Percentiles rank a stretch among this genome's conserved stretches.
Evolutionary conservation across 1,140 invertebrate genomes (phyloP).

Genomic region (Gonatopus flavifemur): DNA sequence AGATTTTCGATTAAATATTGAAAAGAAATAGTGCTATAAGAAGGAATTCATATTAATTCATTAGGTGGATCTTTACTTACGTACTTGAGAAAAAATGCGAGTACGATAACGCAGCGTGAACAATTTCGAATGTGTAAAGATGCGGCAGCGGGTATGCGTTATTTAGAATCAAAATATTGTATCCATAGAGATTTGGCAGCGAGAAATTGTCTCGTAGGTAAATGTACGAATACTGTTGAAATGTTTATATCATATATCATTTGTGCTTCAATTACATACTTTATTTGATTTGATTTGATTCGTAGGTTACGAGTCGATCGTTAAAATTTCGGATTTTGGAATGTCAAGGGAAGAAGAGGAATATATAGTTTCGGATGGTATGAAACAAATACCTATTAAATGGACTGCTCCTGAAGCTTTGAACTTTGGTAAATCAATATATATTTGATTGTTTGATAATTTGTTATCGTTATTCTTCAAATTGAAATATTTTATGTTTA

Average conservation of each 20-base stretch:
- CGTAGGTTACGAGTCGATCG: slow-evolving; percentile 77
- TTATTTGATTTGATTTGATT: slow-evolving; percentile 19
- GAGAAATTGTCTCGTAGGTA: slow-evolving; percentile 89
- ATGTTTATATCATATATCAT: not conserved
- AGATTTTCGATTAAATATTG: too few species aligned
- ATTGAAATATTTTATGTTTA: slow-evolving; percentile 17
- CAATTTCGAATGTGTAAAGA: slow-evolving; percentile 90
- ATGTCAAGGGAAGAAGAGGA: slow-evolving; percentile 98
- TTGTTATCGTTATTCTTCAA: slow-evolving; percentile 8
- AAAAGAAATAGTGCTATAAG: not conserved
- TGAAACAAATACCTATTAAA: slow-evolving; percentile 98
- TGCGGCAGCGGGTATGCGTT: slow-evolving; percentile 92
- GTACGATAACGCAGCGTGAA: slow-evolving; percentile 68
- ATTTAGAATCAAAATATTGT: slow-evolving; percentile 94
- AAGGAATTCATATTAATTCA: slow-evolving; percentile 6
- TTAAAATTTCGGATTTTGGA: slow-evolving; percentile 97
- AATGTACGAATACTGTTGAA: slow-evolving; percentile 29
- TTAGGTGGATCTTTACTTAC: slow-evolving; percentile 88
- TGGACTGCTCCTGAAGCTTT: slow-evolving; percentile 97
- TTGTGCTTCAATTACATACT: not conserved
- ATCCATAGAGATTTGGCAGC: slow-evolving; percentile 96
- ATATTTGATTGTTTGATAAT: not conserved
- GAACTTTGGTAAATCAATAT: slow-evolving; percentile 78
- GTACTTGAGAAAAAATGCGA: slow-evolving; percentile 79
- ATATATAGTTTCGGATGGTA: slow-evolving; percentile 94